phyloP scores from a whole-genome alignment of 2,113 vertebrate genomes.

The Odocoileus virginianus region DNA sequence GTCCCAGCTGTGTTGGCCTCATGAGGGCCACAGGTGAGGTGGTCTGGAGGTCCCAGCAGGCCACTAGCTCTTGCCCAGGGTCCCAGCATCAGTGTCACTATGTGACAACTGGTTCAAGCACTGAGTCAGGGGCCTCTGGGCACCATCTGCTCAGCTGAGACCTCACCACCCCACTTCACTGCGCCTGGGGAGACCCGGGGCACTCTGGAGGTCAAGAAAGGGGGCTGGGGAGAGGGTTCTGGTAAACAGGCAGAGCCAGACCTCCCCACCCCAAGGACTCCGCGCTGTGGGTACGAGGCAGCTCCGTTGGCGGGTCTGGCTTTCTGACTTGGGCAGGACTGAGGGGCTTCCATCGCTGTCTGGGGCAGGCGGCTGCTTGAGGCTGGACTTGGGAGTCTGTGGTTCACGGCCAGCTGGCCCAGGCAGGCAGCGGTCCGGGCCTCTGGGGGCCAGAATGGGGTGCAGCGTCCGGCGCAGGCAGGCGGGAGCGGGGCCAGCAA shows the following conservation, averaged over 20 bases:
- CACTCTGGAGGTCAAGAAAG: background rate
- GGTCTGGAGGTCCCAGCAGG: fast-evolving
- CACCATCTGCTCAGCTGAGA: constrained; percentile 77
- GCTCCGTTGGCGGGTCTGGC: background rate
- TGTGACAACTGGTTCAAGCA: background rate
- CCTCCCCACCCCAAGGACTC: background rate
- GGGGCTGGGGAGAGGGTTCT: background rate
- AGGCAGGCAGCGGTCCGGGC: background rate
- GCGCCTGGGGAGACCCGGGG: background rate
- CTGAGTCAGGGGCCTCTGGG: constrained; percentile 77
- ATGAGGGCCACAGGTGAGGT: background rate
- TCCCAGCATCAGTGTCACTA: background rate
- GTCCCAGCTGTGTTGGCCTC: background rate
- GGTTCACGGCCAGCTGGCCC: fast-evolving
- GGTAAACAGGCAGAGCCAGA: fast-evolving
- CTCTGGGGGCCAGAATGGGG: background rate
- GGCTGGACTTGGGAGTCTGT: background rate
- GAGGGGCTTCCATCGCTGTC: fast-evolving
- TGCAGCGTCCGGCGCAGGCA: no score
- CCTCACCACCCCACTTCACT: background rate
- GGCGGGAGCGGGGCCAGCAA: no score
- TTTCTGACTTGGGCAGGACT: fast-evolving
- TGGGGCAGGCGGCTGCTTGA: fast-evolving
- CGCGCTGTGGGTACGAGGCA: fast-evolving
- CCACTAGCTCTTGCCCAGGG: background rate